These are phyloP conservation scores for Panagrolaimus sp. DNA, from an alignment of 1,140 invertebrate genomes.

Conservation along the genomic window DNA sequence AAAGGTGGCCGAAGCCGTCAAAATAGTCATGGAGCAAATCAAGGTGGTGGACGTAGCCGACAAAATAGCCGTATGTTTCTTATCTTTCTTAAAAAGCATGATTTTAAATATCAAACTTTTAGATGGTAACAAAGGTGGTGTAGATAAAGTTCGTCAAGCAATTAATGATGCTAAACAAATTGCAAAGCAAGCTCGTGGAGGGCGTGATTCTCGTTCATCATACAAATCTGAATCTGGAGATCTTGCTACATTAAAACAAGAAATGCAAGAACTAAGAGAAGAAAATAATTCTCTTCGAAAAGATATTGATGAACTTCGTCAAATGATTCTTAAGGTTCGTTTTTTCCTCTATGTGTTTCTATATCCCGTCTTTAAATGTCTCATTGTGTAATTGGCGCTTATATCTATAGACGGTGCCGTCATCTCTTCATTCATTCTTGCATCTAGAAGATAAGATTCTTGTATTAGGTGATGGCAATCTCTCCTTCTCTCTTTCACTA, in stretches of 20 bases:
- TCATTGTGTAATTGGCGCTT: too few species aligned
- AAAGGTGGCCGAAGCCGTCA: slow-evolving; percentile 8
- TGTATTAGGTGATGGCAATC: slow-evolving; percentile 10
- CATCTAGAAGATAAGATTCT: neutral
- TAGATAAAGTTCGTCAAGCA: neutral
- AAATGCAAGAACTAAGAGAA: neutral
- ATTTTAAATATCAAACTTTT: neutral
- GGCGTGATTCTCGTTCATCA: neutral
- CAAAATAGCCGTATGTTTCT: neutral
- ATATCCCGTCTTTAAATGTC: neutral
- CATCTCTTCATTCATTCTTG: neutral
- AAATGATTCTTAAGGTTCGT: slow-evolving; percentile 18
- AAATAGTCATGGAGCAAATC: neutral
- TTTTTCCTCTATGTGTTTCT: too few species aligned
- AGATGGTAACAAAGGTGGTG: slow-evolving; percentile 18
- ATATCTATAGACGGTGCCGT: neutral
- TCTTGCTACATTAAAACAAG: slow-evolving; percentile 2
- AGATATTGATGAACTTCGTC: slow-evolving; percentile 3
- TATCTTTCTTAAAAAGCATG: neutral
- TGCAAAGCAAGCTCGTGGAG: neutral
- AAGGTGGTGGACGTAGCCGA: neutral
- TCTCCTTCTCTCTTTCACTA: slow-evolving; percentile 7
- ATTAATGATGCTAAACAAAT: slow-evolving; percentile 9
- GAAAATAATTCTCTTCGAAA: slow-evolving; percentile 11
- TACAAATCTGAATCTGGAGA: slow-evolving; percentile 11